A percentile compares a stretch with the other conserved stretches of the same genome.
Evolutionary conservation across 1,140 invertebrate species (phyloP).

Genomic region (Drosophila nigrodunni): DNA sequence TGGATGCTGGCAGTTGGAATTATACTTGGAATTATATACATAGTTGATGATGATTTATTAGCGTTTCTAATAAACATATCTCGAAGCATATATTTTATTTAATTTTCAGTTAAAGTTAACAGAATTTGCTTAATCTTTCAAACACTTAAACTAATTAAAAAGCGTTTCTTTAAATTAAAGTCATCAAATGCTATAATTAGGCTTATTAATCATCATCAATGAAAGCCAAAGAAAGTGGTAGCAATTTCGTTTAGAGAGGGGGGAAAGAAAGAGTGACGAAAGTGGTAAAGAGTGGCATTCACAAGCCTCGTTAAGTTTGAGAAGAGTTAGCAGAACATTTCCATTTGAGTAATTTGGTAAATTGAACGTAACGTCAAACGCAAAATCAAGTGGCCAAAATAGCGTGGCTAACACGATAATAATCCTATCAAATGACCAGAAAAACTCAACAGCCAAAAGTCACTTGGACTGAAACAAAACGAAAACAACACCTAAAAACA

Average conservation of each 20-base stretch:
- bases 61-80: not conserved
- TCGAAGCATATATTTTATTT: constrained; percentile 2
- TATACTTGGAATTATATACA: constrained; percentile 17
- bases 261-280: not conserved
- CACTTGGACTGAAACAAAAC: constrained; percentile 51
- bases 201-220: constrained; percentile 72
- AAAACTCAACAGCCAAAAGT: constrained; percentile 61
- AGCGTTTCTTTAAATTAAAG: constrained; percentile 31
- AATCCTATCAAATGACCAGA: constrained; percentile 75
- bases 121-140: not conserved
- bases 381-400: constrained; percentile 75
- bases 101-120: not conserved
- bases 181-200: constrained; percentile 27
- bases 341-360: constrained; percentile 76
- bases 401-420: constrained; percentile 74
- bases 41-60: constrained; percentile 41
- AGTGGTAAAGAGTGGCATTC: not conserved
- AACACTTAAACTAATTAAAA: constrained; percentile 52
- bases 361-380: constrained; percentile 74
- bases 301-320: constrained; percentile 25
- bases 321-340: constrained; percentile 68
- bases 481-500: constrained; percentile 38
- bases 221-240: not conserved
- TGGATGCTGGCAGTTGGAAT: constrained; percentile 1
- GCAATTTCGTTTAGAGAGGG: not conserved